Evolutionary conservation across 2,113 vertebrate species (phyloP).

Genomic region (Ahaetulla prasina): DNA sequence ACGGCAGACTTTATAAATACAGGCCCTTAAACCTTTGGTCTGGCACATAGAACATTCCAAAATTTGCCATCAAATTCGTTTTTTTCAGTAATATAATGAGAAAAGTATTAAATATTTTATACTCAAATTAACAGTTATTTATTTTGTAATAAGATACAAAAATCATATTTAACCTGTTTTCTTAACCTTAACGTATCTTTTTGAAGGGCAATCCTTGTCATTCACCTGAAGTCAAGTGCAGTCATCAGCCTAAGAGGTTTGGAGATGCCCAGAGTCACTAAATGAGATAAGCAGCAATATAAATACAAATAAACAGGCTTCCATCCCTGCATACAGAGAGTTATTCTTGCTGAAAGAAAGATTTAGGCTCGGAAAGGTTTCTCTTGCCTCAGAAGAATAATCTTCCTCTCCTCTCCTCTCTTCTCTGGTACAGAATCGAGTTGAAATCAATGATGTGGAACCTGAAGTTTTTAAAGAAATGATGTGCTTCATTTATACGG

Average conservation of each 20-base stretch:
- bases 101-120: background rate
- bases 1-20: background rate
- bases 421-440: slow-evolving; percentile 76
- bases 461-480: slow-evolving; percentile 97
- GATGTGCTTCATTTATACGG: slow-evolving; percentile 96
- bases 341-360: background rate
- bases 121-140: background rate
- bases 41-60: background rate
- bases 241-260: background rate
- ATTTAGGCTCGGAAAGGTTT: background rate
- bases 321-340: background rate
- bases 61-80: background rate
- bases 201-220: background rate
- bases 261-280: background rate
- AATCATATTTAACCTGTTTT: background rate
- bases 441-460: slow-evolving; percentile 92
- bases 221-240: background rate
- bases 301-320: background rate
- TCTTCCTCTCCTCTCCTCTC: background rate
- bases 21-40: background rate
- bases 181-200: background rate
- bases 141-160: background rate
- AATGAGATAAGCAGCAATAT: background rate
- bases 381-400: background rate
- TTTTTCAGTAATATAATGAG: background rate